Evolutionary conservation across 2,797 vertebrate species (phyloP).

Genomic region (Cyclopterus lumpus): DNA sequence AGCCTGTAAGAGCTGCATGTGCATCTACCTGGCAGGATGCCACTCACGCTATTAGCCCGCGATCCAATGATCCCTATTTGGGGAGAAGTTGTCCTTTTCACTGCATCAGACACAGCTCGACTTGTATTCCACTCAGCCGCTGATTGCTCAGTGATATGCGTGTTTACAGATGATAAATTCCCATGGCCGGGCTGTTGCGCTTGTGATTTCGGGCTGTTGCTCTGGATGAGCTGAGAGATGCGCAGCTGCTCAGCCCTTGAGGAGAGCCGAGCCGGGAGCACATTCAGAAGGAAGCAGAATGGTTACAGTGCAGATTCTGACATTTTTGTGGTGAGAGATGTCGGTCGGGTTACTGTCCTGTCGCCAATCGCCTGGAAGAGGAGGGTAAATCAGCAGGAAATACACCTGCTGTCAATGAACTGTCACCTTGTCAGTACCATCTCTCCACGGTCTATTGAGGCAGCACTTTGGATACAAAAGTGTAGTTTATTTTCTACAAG

Average conservation of each 20-base stretch:
- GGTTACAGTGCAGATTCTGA: conserved; percentile 77
- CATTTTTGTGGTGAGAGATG: conserved; percentile 83
- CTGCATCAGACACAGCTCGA: conserved; percentile 43
- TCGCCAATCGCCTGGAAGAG: conserved; percentile 81
- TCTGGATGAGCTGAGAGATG: conserved; percentile 77
- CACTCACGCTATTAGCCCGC: conserved; percentile 62
- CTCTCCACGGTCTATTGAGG: not conserved
- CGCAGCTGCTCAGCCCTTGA: conserved; percentile 80
- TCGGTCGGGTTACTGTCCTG: conserved; percentile 84
- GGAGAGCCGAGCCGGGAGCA: conserved; percentile 67
- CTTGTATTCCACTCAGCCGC: conserved; percentile 60
- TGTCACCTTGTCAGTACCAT: conserved; percentile 30
- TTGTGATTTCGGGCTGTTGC: conserved; percentile 72
- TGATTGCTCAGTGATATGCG: conserved; percentile 72
- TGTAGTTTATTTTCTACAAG: not conserved
- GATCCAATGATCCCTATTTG: conserved; percentile 58
- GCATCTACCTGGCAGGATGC: conserved; percentile 70
- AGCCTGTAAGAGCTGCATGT: conserved; percentile 61
- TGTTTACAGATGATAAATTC: conserved; percentile 66
- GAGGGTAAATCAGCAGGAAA: conserved; percentile 86
- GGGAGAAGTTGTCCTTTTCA: conserved; percentile 62
- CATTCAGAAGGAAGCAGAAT: conserved; percentile 78
- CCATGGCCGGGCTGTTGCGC: conserved; percentile 67
- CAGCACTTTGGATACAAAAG: conserved; percentile 17
- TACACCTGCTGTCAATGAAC: conserved; percentile 72